Conservation (phyloP, 2,113 vertebrate species). For the Ursus arctos region DNA sequence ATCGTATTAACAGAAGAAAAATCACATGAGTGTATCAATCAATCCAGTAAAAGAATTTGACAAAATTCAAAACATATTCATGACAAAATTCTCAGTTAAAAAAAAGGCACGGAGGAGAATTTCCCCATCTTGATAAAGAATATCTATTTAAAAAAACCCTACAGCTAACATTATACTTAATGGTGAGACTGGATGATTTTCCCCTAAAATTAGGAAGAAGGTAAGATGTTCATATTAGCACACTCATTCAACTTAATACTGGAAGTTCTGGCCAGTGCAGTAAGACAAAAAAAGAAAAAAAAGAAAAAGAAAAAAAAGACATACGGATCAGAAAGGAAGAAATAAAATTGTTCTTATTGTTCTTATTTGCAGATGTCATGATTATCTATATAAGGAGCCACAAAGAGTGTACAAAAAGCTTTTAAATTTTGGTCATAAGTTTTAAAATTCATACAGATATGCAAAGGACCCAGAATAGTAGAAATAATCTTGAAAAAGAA, state of each 20-base stretch:
- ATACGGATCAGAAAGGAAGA: not conserved
- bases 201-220: not conserved
- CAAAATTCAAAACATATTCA: not conserved
- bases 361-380: not conserved
- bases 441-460: not conserved
- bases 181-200: not conserved
- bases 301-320: not conserved
- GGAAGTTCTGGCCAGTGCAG: not conserved
- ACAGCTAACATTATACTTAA: not conserved
- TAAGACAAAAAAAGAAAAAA: not conserved
- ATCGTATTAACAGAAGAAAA: not conserved
- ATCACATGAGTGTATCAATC: not conserved
- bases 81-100: not conserved
- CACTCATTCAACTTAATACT: not conserved
- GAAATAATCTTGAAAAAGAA: conserved; percentile 5
- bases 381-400: not conserved
- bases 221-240: not conserved
- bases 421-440: not conserved
- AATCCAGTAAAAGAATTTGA: not conserved
- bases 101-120: not conserved
- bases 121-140: not conserved
- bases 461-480: not conserved
- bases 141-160: not conserved
- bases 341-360: not conserved
- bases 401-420: not conserved